phyloP scores from a whole-genome alignment of 2,888 invertebrate species.

The Orthosia incerta region DNA sequence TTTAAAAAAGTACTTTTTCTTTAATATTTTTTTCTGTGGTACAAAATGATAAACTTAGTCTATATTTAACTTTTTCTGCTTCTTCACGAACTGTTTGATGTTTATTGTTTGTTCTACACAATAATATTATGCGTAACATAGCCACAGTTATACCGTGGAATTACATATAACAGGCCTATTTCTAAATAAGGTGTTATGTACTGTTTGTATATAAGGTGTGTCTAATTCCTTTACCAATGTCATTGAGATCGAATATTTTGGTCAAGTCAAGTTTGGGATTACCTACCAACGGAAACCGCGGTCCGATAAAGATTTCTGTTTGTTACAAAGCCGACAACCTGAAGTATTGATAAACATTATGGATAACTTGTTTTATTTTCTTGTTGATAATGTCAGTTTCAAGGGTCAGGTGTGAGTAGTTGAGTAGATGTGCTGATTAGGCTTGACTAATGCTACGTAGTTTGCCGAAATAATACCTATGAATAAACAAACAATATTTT shows the following conservation, averaged over 20 bases:
- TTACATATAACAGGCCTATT: slow-evolving; percentile 35
- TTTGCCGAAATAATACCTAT: not conserved
- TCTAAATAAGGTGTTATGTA: slow-evolving; percentile 26
- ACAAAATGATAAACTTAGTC: not conserved
- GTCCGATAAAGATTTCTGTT: slow-evolving; percentile 34
- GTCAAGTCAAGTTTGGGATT: slow-evolving; percentile 48
- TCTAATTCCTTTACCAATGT: slow-evolving; percentile 45
- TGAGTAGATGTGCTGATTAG: slow-evolving; percentile 17
- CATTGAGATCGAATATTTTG: slow-evolving; percentile 48
- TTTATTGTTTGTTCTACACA: slow-evolving; percentile 8
- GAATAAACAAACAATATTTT: no score
- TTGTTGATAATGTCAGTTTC: slow-evolving; percentile 70
- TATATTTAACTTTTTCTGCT: not conserved
- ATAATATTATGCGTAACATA: slow-evolving; percentile 20
- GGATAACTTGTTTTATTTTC: slow-evolving; percentile 56
- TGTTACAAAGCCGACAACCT: slow-evolving; percentile 49
- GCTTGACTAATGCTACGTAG: not conserved
- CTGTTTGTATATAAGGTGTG: slow-evolving; percentile 45
- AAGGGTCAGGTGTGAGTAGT: slow-evolving; percentile 23
- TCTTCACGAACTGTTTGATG: not conserved
- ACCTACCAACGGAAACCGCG: slow-evolving; percentile 28
- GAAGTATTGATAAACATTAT: slow-evolving; percentile 50
- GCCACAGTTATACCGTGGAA: slow-evolving; percentile 38
- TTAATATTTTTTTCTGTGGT: not conserved
- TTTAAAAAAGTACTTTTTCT: not conserved